phyloP scores from a whole-genome alignment of 2,888 invertebrate genomes.

The Pristionchus arcanus region DNA sequence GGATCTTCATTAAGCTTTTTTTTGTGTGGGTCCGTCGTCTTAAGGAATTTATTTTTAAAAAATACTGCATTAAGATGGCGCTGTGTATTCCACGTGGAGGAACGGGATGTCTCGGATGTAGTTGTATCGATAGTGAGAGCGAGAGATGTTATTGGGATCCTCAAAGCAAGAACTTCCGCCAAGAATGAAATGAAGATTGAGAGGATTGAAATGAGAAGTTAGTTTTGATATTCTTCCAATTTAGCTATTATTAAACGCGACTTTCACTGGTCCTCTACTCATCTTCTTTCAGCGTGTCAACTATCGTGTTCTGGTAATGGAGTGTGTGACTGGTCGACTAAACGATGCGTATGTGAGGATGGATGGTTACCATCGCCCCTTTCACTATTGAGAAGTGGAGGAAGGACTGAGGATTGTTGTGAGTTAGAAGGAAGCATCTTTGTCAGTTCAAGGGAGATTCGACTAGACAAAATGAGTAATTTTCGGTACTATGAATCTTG shows the following conservation, averaged over 20 bases:
- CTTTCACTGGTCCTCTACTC: background rate
- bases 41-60: too few species aligned
- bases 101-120: background rate
- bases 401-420: conserved; percentile 46
- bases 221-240: background rate
- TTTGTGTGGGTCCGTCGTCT: too few species aligned
- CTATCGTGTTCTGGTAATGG: conserved; percentile 51
- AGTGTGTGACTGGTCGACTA: conserved; percentile 37
- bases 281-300: conserved; percentile 4
- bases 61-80: conserved; percentile 11
- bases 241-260: background rate
- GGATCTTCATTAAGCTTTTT: too few species aligned
- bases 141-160: background rate
- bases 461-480: background rate
- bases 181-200: conserved; percentile 36
- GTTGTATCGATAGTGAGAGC: background rate
- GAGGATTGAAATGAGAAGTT: background rate
- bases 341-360: conserved; percentile 33
- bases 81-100: conserved; percentile 34
- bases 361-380: conserved; percentile 30
- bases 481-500: too few species aligned
- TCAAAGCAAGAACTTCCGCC: background rate
- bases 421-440: background rate
- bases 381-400: conserved; percentile 2
- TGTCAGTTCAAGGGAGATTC: background rate